These are phyloP conservation scores for Arctocebus calabarensis DNA, from an alignment of 2,797 vertebrate genomes.

Conservation along the genomic window DNA sequence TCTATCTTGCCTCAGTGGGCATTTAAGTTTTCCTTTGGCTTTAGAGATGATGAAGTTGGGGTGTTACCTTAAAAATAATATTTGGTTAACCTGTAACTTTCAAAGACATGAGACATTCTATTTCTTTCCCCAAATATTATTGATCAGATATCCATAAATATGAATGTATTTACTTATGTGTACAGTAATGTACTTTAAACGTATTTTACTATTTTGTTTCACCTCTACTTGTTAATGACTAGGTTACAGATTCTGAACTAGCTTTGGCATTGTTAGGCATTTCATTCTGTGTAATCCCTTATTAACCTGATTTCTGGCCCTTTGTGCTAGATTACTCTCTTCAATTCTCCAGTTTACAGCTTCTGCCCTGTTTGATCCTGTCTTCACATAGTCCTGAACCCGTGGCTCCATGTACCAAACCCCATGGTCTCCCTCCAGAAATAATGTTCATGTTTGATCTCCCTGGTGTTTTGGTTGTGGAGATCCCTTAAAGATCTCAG, in stretches of 20 bases:
- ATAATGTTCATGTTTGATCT: neutral
- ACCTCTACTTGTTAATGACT: neutral
- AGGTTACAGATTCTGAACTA: neutral
- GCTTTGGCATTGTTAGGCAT: neutral
- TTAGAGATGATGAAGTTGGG: neutral
- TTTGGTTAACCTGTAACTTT: neutral
- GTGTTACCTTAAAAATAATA: neutral
- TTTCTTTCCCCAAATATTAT: neutral
- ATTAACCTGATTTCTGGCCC: neutral
- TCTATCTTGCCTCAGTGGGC: neutral
- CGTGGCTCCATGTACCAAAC: neutral
- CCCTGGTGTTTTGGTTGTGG: neutral
- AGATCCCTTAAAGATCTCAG: neutral
- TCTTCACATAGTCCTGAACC: neutral
- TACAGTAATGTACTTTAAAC: neutral
- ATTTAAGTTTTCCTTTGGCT: neutral
- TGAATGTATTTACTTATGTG: neutral
- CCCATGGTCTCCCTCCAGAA: neutral
- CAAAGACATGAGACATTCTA: neutral
- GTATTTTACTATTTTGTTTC: conserved; percentile 4
- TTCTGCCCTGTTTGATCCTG: neutral
- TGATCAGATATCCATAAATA: neutral
- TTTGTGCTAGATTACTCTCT: neutral
- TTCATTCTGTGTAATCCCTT: neutral
- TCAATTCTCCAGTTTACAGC: neutral